Base-by-base conservation (phyloP, 2,113 vertebrate genomes). In the Antechinus stuartii region DNA sequence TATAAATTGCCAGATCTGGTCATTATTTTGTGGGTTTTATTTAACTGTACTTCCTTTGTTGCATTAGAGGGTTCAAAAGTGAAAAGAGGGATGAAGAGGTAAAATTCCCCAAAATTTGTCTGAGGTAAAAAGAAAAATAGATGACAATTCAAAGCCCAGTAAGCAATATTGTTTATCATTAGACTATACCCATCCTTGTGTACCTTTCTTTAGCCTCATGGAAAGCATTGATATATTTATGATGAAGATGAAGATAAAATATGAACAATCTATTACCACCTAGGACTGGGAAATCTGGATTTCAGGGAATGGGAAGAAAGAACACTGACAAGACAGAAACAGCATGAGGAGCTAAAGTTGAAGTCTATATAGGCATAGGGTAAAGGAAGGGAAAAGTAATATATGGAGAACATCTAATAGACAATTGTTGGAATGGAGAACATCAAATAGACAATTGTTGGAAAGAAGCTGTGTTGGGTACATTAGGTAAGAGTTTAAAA, bases 351-450 rank as follows among this genome's bases (percentile, higher is more conserved):
- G 24, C 2, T 14, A 8, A 12, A 61, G 23, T 54, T 95, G 54
- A 54, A 57, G 55, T 91, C 52, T 90, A 94, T 92, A 10, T 55
- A 55, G 93, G 8, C 91, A 90, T 91, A 68, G 89, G 92, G 25
- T 55, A 24, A 16, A 24, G 11, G 42, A 4, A 92, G 6, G 42
- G n/a, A 46, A 91, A 91, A 42, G 25, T 90, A 89, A 90, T 3
- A 89, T 25, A 68, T 47, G 27, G 11, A 23, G 46, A 24, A 1
- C 22, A 23, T 56, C 52, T 25, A 92, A 89, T 3, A 90, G 25
- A 56, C 84, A 89, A 46, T 30, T 94, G 47, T 46, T 93, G 84
- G 49, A 94, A 93, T 47, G 27, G 11, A 23, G 46, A 24, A 1
- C 22, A 23, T 56, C 52, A 27, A 92, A 89, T 3, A 90, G 25